phyloP scores from a whole-genome alignment of 2,888 invertebrate genomes.

The Sinodicranocentrus sp. region DNA sequence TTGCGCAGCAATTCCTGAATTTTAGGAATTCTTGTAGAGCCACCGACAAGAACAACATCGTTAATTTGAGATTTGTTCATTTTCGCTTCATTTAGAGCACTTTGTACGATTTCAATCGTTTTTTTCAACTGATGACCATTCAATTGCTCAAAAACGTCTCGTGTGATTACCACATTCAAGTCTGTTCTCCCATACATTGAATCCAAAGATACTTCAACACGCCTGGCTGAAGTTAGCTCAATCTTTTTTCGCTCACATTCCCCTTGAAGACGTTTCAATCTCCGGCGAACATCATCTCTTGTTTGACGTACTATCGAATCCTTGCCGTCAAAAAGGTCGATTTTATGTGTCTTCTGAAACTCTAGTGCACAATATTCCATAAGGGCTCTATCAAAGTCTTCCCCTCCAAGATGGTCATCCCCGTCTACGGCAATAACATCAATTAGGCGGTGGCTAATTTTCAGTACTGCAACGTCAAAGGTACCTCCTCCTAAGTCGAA shows the following conservation, averaged over 20 bases:
- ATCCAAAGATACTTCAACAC: slow-evolving; percentile 14
- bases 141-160: slow-evolving; percentile 57
- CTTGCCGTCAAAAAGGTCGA: slow-evolving; percentile 54
- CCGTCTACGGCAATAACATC: slow-evolving; percentile 53
- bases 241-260: slow-evolving; percentile 50
- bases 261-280: slow-evolving; percentile 43
- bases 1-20: slow-evolving; percentile 86
- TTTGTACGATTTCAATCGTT: slow-evolving; percentile 47
- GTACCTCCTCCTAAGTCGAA: slow-evolving; percentile 73
- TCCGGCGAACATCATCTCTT: slow-evolving; percentile 5
- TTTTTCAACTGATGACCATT: slow-evolving; percentile 33
- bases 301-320: slow-evolving; percentile 17
- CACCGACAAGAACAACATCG: slow-evolving; percentile 89
- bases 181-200: slow-evolving; percentile 2
- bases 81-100: slow-evolving; percentile 11
- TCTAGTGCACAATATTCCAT: slow-evolving; percentile 81
- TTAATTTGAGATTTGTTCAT: slow-evolving; percentile 25
- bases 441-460: slow-evolving; percentile 29
- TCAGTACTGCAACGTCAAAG: slow-evolving; percentile 69
- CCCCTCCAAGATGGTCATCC: slow-evolving; percentile 58
- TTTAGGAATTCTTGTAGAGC: slow-evolving; percentile 89
- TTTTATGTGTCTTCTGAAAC: slow-evolving; percentile 79
- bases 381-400: slow-evolving; percentile 78
- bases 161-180: slow-evolving; percentile 33
- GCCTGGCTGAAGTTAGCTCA: slow-evolving; percentile 20